These are phyloP conservation scores for Xenus cinereus DNA, from an alignment of 2,113 vertebrate species.

Conservation along the genomic window DNA sequence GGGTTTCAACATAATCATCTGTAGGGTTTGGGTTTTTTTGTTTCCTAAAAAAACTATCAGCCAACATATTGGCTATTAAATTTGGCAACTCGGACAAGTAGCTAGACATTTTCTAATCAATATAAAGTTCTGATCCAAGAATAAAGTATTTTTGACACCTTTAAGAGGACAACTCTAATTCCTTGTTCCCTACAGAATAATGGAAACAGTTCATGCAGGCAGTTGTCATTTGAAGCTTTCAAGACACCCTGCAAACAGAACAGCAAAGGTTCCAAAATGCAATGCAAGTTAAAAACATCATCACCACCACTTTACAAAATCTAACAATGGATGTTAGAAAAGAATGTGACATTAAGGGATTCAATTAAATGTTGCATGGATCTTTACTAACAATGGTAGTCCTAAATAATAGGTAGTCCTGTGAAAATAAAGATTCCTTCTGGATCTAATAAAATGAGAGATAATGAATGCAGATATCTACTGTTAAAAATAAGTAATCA, in stretches of 20 bases:
- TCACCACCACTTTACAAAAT: not conserved
- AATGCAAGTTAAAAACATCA: not conserved
- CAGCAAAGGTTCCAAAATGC: not conserved
- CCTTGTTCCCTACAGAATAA: not conserved
- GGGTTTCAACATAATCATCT: not conserved
- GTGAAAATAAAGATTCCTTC: not conserved
- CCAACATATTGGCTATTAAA: not conserved
- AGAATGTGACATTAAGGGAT: not conserved
- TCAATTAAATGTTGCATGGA: not conserved
- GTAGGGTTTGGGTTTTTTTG: not conserved
- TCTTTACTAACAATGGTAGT: not conserved
- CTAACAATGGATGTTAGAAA: not conserved
- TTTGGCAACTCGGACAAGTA: not conserved
- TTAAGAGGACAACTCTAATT: not conserved
- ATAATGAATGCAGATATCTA: not conserved
- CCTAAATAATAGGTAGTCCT: not conserved
- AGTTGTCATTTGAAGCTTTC: not conserved
- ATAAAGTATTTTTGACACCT: not conserved
- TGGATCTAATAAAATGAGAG: not conserved
- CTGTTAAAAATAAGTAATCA: not conserved
- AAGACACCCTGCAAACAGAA: not conserved
- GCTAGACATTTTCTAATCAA: not conserved
- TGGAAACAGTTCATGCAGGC: not conserved
- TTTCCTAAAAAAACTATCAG: not conserved
- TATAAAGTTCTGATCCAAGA: not conserved